Evolutionary conservation across 2,888 invertebrate genomes (phyloP).

Genomic region (Agrypnus murinus): DNA sequence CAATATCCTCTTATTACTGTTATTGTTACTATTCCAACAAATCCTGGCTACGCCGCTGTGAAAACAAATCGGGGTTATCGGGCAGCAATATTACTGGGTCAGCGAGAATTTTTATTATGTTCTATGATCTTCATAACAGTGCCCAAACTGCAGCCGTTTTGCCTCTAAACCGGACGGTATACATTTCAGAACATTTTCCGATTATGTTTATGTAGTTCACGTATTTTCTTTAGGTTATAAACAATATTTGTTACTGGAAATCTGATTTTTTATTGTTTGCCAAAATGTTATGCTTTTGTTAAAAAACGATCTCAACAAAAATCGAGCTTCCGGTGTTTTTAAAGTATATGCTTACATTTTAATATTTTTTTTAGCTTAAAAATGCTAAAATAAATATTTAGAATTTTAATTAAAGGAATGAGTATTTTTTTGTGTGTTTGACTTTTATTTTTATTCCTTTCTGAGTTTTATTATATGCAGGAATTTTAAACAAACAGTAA

Average conservation of each 20-base stretch:
- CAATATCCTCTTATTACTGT: slow-evolving; percentile 33
- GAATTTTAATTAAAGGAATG: no score
- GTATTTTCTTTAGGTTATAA: neutral
- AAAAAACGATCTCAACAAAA: no score
- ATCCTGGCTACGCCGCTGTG: slow-evolving; percentile 44
- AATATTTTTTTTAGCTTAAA: no score
- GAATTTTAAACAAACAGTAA: no score
- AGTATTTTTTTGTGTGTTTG: no score
- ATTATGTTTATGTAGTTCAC: slow-evolving; percentile 37
- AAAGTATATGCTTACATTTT: no score
- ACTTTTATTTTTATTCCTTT: no score
- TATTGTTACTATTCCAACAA: slow-evolving; percentile 40
- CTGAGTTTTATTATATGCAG: no score
- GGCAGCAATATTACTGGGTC: slow-evolving; percentile 53
- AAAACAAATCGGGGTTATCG: slow-evolving; percentile 47
- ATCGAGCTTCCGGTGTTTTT: no score
- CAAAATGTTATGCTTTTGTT: neutral
- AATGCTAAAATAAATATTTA: no score
- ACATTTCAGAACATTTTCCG: slow-evolving; percentile 40
- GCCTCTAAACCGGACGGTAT: slow-evolving; percentile 40
- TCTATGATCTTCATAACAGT: slow-evolving; percentile 56
- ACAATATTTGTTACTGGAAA: neutral
- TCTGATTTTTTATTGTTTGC: neutral
- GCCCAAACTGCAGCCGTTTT: slow-evolving; percentile 51
- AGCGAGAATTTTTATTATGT: slow-evolving; percentile 57